Base-by-base conservation (phyloP, 2,797 vertebrate genomes). In the Microctenopoma stevenorrisi region DNA sequence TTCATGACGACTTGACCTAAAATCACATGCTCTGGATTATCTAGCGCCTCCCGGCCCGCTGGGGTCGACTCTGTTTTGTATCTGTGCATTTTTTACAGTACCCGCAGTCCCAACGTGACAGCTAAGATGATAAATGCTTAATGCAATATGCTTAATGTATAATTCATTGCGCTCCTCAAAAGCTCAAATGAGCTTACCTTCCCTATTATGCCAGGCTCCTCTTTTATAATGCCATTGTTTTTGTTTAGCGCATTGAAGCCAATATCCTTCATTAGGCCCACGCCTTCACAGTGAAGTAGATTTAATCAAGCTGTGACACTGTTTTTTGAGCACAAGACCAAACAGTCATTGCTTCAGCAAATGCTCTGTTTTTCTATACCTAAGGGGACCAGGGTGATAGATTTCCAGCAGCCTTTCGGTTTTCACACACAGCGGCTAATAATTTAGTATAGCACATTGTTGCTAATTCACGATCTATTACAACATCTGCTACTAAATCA, bases 271-370 rank as follows among this genome's bases (percentile, higher is more conserved):
- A 84, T 84, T 83, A 80, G 58, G 60, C 67, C 55, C 67, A 74
- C 40, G 25, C 75, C 85, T 75, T 68, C 81, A 37, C 72, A 44
- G 59, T 82, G 81, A 89, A 85, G 71, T 71, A 64, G 64, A 78
- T 52, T 72, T 86, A 86, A 91, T 91, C 79, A 84, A 78, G 74
- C 82, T 75, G 72, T 76, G 74, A 30, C 35, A 47, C 42, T 71
- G 72, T 85, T 85, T 81, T 81, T 63, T 49, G 37, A 78, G 60
- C 53, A 78, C 64, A n/a, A 76, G 70, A 65, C 62, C 64, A 83
- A 60, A 58, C 74, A 84, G 68, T 66, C 50, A n/a, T 58, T 25
- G 35, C 33, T 64, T 73, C 60, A 46, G 42, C 74, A 68, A 38
- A 62, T 6, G 47, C 33, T 61, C 60, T 12, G 14, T 47, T 68